Conservation (phyloP, 2,888 invertebrate species). For the Phasia obesa region DNA sequence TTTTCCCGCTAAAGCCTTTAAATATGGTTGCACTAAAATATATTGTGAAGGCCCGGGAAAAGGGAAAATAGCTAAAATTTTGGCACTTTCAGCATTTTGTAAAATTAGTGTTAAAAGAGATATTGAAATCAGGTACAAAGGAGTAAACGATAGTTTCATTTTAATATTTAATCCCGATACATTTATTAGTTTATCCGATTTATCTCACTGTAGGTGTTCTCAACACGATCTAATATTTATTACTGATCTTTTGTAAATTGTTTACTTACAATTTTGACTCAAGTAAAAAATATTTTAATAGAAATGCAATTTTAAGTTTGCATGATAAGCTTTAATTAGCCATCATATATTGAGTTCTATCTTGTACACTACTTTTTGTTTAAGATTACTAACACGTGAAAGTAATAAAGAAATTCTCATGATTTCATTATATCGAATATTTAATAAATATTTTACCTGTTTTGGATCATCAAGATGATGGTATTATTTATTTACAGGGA, state of each 20-base stretch:
- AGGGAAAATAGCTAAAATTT: slow-evolving; percentile 76
- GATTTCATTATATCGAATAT: no score
- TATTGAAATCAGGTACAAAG: neutral
- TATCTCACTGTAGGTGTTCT: neutral
- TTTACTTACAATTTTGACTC: no score
- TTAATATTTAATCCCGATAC: neutral
- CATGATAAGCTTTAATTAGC: no score
- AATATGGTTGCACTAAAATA: slow-evolving; percentile 76
- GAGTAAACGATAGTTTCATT: neutral
- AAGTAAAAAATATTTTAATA: no score
- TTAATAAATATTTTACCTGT: no score
- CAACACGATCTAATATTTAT: slow-evolving; percentile 13
- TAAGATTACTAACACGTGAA: no score
- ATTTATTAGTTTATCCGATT: neutral
- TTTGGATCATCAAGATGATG: no score
- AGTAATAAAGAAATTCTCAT: no score
- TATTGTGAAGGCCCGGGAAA: slow-evolving; percentile 78
- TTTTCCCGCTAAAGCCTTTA: slow-evolving; percentile 74
- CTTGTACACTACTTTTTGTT: no score
- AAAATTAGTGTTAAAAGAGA: neutral
- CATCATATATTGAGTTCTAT: no score
- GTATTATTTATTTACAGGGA: no score
- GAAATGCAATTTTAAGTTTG: no score
- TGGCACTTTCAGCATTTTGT: slow-evolving; percentile 60
- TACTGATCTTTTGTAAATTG: slow-evolving; percentile 23